Evolutionary conservation across 2,113 vertebrate genomes (phyloP), one percentile per base, ranked within the genome.

Genomic region (Channa argus): DNA sequence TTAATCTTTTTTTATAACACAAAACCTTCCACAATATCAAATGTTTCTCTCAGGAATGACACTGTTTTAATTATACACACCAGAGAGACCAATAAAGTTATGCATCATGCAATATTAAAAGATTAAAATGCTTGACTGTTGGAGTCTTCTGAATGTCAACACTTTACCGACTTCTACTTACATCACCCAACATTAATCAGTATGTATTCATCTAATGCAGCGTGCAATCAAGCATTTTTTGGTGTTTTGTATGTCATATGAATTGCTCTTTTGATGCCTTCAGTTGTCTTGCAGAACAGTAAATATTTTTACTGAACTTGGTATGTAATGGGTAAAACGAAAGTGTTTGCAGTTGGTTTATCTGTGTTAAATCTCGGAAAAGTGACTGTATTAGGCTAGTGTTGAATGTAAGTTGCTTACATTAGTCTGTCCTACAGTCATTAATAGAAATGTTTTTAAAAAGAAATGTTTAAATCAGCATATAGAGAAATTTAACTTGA

Each of bases 141-240:
- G 15, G 43, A 60, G 44, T 3, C n/a, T n/a, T n/a, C 7, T 34
- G 12, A 65, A 46, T 38, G 51, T 44, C 12, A 24, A 39, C 49
- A 62, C 63, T 44, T 62, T 73, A 38, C n/a, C 37, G 33, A 6
- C 14, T 37, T 14, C 50, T 43, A 13, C 49, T 69, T 67, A 34
- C 33, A 47, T 33, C 37, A 59, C 63, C 24, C 38, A 38, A 33
- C 58, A 63, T 50, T 38, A 56, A 54, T 53, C 68, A 53, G 12
- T 61, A 14, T 1, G 7, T 60, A 44, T 15, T 11, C 8, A 34
- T 54, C 0, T 46, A 14, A 52, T 58, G 7, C 50, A 9, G 24
- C 8, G 33, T 50, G 4, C 59, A 58, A 24, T 58, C 39, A 39
- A 46, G 24, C 6, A 60, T 39, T 3, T 41, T 15, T 54, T 54